Base-by-base conservation (phyloP, 2,797 vertebrate genomes). In the Manis crassicaudata region DNA sequence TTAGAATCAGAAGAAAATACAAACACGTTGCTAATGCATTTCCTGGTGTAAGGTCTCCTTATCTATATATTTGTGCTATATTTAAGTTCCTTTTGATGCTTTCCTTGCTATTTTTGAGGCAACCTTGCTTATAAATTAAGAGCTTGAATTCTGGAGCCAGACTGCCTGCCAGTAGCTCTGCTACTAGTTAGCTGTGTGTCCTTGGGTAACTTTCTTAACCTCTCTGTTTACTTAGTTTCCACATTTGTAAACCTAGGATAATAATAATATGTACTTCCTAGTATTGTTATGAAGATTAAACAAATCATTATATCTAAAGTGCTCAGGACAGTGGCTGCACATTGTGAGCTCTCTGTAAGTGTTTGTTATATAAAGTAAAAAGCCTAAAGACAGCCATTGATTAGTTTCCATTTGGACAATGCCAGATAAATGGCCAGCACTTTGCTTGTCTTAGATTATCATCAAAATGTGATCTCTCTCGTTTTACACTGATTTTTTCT, bases 381-480 rank as follows among this genome's bases (percentile, higher is more conserved):
- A 96, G 87, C 94, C 95, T 96, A 96, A 96, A 96, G 88, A 96
- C 92, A 87, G 90, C 37, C 97, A 97, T 97, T 95, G 96, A 98
- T 98, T 95, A 87, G 83, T 84, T 92, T 97, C 94, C 95, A 94
- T 93, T 95, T 97, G 96, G 93, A 95, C 96, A 93, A 90, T 60
- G 52, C 68, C 95, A 97, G 93, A 97, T 92, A 97, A 98, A 98
- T 95, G 89, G 89, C 92, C 35, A 95, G 88, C 94, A 97, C 96
- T 97, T 98, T 97, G 93, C 96, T 87, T 96, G 95, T 92, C 96
- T 97, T 88, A 95, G 92, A 96, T 96, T 97, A 95, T 96, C 97
- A 97, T 98, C 97, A 97, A 97, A 97, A 96, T 79, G 95, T 94
- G 94, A 97, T 98, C 95, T 97, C 95, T 97, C 94, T 92, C 80